Evolutionary conservation across 2,113 vertebrate species (phyloP).

Genomic region (Cardinalis cardinalis): DNA sequence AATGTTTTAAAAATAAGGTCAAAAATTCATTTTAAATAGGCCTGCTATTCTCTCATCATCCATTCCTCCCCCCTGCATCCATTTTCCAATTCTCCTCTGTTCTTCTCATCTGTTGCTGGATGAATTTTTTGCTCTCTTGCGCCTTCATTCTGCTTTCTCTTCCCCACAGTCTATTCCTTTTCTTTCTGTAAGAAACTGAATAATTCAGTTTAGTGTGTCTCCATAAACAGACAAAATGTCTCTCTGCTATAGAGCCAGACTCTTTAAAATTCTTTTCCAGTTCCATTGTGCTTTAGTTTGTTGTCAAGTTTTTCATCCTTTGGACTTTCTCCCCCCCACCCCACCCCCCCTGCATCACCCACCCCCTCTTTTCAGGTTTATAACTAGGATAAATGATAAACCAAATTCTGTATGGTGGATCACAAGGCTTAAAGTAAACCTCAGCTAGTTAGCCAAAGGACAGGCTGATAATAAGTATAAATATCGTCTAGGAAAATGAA

Average conservation of each 20-base stretch:
- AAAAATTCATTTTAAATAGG: slow-evolving; percentile 59
- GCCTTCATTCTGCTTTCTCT: neutral
- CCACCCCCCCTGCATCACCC: neutral
- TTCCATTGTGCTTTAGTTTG: slow-evolving; percentile 13
- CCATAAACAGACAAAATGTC: slow-evolving; percentile 42
- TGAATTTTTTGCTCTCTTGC: slow-evolving; percentile 24
- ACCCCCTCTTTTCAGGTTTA: neutral
- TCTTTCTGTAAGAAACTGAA: slow-evolving; percentile 27
- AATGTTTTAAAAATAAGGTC: slow-evolving; percentile 64
- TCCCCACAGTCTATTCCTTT: slow-evolving; percentile 34
- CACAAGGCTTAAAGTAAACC: slow-evolving; percentile 36
- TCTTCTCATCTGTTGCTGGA: slow-evolving; percentile 10
- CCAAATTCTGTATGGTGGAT: slow-evolving; percentile 1
- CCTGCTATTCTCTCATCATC: slow-evolving; percentile 31
- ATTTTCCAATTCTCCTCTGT: slow-evolving; percentile 27
- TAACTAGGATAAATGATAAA: slow-evolving; percentile 20
- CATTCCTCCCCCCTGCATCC: neutral
- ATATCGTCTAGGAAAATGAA: slow-evolving; percentile 51
- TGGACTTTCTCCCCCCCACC: neutral
- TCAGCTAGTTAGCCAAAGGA: slow-evolving; percentile 49
- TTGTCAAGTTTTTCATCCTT: neutral
- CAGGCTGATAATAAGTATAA: slow-evolving; percentile 26
- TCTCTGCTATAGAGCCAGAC: slow-evolving; percentile 40
- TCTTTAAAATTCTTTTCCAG: slow-evolving; percentile 40
- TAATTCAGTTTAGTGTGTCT: slow-evolving; percentile 60